Evolutionary conservation across 1,140 invertebrate species (phyloP).

Genomic region (Laupala kohalensis): DNA sequence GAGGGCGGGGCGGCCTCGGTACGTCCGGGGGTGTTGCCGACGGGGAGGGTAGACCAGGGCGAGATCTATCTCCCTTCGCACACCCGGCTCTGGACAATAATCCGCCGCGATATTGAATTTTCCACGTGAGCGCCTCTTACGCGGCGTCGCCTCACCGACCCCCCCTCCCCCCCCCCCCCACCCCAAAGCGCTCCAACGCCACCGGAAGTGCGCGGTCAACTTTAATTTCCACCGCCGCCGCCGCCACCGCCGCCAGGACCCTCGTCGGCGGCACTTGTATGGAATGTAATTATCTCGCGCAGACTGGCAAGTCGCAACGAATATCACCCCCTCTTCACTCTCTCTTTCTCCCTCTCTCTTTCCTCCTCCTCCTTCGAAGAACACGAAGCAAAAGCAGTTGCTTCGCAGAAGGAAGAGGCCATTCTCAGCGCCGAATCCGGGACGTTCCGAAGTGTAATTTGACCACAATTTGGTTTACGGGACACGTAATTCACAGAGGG

Average conservation of each 20-base stretch:
- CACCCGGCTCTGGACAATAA: slow-evolving; percentile 7
- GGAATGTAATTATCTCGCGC: too few species aligned
- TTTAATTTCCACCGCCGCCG: slow-evolving; percentile 1
- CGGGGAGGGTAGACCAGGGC: too few species aligned
- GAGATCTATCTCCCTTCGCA: too few species aligned
- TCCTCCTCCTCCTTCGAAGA: background rate
- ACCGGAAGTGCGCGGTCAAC: slow-evolving; percentile 2
- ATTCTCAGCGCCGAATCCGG: background rate
- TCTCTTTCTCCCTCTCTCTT: background rate
- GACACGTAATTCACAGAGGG: background rate
- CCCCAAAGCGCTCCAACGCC: background rate
- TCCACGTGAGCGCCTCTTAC: slow-evolving; percentile 10
- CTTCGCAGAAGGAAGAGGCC: too few species aligned
- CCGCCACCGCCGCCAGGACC: too few species aligned
- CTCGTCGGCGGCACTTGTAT: too few species aligned
- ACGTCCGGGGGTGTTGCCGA: too few species aligned
- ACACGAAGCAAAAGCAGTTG: background rate
- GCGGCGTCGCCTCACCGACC: background rate
- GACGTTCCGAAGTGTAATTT: background rate
- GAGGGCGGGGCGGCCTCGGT: too few species aligned
- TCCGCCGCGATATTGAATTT: slow-evolving; percentile 14
- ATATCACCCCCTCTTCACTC: background rate
- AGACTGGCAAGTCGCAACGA: too few species aligned
- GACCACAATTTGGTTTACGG: background rate
- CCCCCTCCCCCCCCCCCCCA: background rate